Evolutionary conservation across 2,888 invertebrate genomes (phyloP), one percentile per base, ranked within the genome.

Genomic region (Eucriotettix oculatus): DNA sequence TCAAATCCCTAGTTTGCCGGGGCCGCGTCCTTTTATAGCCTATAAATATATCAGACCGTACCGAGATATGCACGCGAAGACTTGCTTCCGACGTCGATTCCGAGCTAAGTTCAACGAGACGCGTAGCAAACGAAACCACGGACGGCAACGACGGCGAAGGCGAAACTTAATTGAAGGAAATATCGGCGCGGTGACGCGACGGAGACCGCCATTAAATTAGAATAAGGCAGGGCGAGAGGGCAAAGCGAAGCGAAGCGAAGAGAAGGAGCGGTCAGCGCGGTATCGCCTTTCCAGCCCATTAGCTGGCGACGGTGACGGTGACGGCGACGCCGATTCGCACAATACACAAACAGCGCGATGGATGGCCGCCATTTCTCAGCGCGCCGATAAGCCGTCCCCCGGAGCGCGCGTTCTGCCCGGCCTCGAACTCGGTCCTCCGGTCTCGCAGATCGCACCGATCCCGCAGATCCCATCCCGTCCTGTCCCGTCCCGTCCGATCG

Each of bases 211-310:
- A 10, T 53, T 17, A 53, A 53, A 53, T 53, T 53, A 12, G 40
- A 16, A 17, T 10, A 40, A 40, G 40, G 40, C 17, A 40, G 53
- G 53, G 40, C 17, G 40, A 53, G 16, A 53, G 53, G 53, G 16
- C 12, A 53, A 29, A 53, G 53, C 53, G n/a, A 16, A 40, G 16
- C 12, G 53, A 53, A 53, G 53, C 40, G 53, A 53, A 40, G 16
- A 53, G 53, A 53, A 53, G 53, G 14, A 48, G 48, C 72, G n/a
- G 65, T 70, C 17, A 71, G 70, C 10, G 52, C 54, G 10, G 54
- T 74, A 74, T 74, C 75, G 71, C 63, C 72, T 74, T 74, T 69
- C 74, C 75, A 72, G 73, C 74, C 75, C 75, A 75, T 74, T 61
- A 61, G 58, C 52, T 56, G 58, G 54, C 58, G n/a, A 48, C n/a